Evolutionary conservation across 2,113 vertebrate genomes (phyloP), one percentile per base, ranked within the genome.

Genomic region (Otocyon megalotis): DNA sequence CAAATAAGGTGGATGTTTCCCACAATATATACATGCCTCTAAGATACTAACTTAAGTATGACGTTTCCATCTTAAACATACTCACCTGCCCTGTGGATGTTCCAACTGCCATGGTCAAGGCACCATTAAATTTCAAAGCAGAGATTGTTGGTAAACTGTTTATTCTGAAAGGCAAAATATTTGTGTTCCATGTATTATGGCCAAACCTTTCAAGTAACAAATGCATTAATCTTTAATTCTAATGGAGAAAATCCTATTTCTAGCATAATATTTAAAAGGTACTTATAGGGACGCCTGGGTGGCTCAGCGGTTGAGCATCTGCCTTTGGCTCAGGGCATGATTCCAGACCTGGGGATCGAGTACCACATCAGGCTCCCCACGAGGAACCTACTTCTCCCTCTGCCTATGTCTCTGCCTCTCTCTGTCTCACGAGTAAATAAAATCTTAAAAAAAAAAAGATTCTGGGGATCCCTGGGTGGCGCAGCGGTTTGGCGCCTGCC

Each of bases 61-160:
- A 5, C 81, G 81, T 43, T 80, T 94, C n/a, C 71, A 93, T 11
- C 6, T 11, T 35, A 32, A 48, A 85, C 83, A 94, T 71, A 80
- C 14, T 50, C 97, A 99, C 99, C 99, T 99, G 99, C 67, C 99
- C 99, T 20, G 99, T 99, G 96, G 99, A 99, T 35, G 99, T 99
- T 90, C 99, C 99, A 24, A 99, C 99, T 12, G 99, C 99, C 99
- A 99, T 99, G 87, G 98, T 98, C 97, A 99, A 98, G 84, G 99
- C 99, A 30, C 99, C 99, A 43, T 99, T 99, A 98, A 99, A 99
- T 96, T 99, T 99, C 97, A 99, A 98, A 0, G 99, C 99, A 80
- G 99, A 99, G 97, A 99, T 92, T 2, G 99, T 99, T 0, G 99
- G 99, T 56, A 99, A 98, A 90, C 98, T 98, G 12, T 99, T 98